Conservation (phyloP, 2,797 vertebrate genomes). For the Simalia tracyae region DNA sequence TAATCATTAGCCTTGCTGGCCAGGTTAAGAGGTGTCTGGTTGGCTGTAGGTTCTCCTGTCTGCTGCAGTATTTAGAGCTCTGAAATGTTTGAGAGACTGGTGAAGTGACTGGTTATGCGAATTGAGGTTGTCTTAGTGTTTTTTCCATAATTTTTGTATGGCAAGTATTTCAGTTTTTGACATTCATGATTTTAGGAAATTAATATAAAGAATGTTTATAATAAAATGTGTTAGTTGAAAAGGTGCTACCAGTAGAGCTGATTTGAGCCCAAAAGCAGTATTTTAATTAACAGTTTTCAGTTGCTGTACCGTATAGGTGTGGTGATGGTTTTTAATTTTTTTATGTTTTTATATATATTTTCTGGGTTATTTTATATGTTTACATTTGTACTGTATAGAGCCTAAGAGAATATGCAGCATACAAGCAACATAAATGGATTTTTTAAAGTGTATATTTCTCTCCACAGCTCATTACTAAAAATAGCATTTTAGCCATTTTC, state of each 20-base stretch:
- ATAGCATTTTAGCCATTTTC: background rate
- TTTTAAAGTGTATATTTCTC: background rate
- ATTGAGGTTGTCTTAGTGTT: too few species aligned
- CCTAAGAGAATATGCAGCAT: background rate
- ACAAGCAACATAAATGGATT: background rate
- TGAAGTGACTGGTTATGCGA: background rate
- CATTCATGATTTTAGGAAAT: background rate
- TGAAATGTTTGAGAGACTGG: background rate
- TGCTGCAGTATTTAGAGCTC: background rate
- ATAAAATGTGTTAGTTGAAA: background rate
- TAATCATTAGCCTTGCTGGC: background rate
- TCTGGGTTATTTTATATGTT: background rate
- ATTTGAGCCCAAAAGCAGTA: background rate
- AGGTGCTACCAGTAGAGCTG: background rate
- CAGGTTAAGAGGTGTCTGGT: background rate
- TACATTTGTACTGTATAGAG: background rate
- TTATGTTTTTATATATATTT: background rate
- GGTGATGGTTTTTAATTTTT: background rate
- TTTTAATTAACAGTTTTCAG: background rate
- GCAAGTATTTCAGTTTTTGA: background rate
- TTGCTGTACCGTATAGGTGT: background rate
- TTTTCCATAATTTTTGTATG: background rate
- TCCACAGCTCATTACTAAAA: background rate
- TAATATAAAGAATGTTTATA: background rate
- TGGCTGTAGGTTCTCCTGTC: background rate